Evolutionary conservation across 2,888 invertebrate genomes (phyloP), one percentile per base, ranked within the genome.

Genomic region (Pyrrhia umbra): DNA sequence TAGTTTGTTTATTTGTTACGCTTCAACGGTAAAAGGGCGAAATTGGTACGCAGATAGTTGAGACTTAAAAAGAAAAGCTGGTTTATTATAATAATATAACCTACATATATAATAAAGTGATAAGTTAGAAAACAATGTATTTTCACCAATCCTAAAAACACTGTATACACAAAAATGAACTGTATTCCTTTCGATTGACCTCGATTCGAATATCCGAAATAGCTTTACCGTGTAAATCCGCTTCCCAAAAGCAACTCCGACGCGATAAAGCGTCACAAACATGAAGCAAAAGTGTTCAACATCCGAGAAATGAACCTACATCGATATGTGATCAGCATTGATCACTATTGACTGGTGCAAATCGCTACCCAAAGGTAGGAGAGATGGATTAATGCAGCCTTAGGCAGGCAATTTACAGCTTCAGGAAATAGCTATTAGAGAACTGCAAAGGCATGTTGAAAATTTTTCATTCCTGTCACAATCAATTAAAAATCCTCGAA

Each of bases 281-380:
- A 25, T 16, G 18, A 2, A 20, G 34, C 27, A 45, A 23, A 27
- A 49, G 27, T 70, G 43, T 70, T 50, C 63, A 70, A 23, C 39
- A 25, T 1, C 27, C 30, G 65, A 39, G 16, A 51, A 51, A 39
- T 63, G 9, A 43, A 49, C 15, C 16, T 20, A 8, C 9, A 8
- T 4, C 13, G 2, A 13, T 23, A 15, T 13, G 21, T 39, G 13
- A 34, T 30, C 20, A 8, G n/a, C 3, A n/a, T 20, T 63, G 23
- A 70, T 39, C n/a, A 50, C 15, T 69, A 27, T 42, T 71, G 64
- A 51, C 10, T 16, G 25, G 18, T 8, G 6, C 13, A 13, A 18
- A 9, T 51, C 20, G 66, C 16, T 21, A 16, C 18, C 23, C 63
- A 49, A 70, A 50, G 43, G 27, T 45, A n/a, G 2, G 10, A 15